Conservation (phyloP, 2,113 vertebrate genomes). For the Jaculus jaculus region DNA sequence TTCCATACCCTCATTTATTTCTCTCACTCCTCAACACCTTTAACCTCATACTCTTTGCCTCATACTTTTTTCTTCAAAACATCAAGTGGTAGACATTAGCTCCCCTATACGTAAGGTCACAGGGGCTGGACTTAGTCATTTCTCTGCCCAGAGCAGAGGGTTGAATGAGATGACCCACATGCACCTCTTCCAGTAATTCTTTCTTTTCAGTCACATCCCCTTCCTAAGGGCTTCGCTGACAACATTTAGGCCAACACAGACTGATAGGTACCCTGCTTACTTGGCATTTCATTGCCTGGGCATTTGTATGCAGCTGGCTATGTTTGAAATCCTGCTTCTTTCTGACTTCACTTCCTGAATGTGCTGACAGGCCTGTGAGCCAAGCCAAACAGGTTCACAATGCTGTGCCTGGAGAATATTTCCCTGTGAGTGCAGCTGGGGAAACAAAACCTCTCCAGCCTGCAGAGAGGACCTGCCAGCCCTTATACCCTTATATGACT, state of each 20-base stretch:
- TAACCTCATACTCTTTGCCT: not conserved
- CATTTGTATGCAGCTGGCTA: slow-evolving; percentile 81
- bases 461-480: slow-evolving; percentile 70
- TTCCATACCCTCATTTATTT: not conserved
- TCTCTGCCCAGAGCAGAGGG: not conserved
- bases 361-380: slow-evolving; percentile 85
- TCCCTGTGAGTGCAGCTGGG: slow-evolving; percentile 87
- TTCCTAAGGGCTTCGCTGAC: slow-evolving; percentile 30
- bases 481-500: slow-evolving; percentile 78
- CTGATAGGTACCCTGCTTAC: slow-evolving; percentile 77
- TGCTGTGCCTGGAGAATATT: slow-evolving; percentile 85
- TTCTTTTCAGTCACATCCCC: slow-evolving; percentile 31
- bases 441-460: slow-evolving; percentile 83
- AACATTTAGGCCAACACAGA: slow-evolving; percentile 8
- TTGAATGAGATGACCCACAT: not conserved
- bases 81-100: not conserved
- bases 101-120: not conserved
- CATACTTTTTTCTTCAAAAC: not conserved
- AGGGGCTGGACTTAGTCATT: not conserved
- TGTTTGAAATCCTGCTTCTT: slow-evolving; percentile 84
- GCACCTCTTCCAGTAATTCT: not conserved
- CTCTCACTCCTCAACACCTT: not conserved
- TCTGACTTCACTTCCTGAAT: slow-evolving; percentile 88
- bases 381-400: slow-evolving; percentile 88
- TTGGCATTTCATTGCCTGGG: slow-evolving; percentile 78